Base-by-base conservation (phyloP, 2,888 invertebrate genomes). In the Pegoplata infirma region DNA sequence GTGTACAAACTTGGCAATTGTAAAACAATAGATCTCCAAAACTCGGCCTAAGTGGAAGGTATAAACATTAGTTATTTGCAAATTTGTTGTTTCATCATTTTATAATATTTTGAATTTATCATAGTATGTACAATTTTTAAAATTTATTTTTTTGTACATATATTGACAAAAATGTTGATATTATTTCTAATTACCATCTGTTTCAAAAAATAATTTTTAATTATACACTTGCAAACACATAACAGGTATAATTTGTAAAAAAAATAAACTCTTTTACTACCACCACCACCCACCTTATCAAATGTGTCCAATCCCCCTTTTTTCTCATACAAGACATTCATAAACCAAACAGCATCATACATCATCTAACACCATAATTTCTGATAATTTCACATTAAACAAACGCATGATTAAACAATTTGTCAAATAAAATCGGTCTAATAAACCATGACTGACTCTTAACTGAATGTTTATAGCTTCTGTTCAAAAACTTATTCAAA, bases 351-450 rank as follows among this genome's bases (percentile, higher is more conserved):
- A 40, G 1, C 36, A 32, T 32, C 36, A 5, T 32, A n/a, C n/a
- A 40, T 12, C 36, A 40, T 40, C 36, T 40, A 40, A 40, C 36
- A 40, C 36, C n/a, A 40, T 40, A 40, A 40, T 40, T 40, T 5
- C 4, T 40, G 36, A 40, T 40, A 40, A 40, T 72, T 76, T 75
- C 49, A 61, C 67, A 75, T 71, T 75, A 79, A 75, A 58, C 79
- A 79, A 66, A 75, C 55, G 79, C 63, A 79, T 79, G 71, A 79
- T 79, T 79, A 79, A 79, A 64, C 79, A 79, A 79, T 79, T 79
- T 79, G 79, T 79, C 79, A 79, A 58, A 68, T 72, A 71, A 79
- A 71, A 51, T 71, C 25, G 49, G 12, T 17, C 36, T 55, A 67
- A 71, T 72, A 55, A 67, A 46, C 32, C 61, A 75, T 71, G 66